These are phyloP conservation scores for Drosophila trichaetosa DNA, from an alignment of 2,888 invertebrate species.

Conservation along the genomic window DNA sequence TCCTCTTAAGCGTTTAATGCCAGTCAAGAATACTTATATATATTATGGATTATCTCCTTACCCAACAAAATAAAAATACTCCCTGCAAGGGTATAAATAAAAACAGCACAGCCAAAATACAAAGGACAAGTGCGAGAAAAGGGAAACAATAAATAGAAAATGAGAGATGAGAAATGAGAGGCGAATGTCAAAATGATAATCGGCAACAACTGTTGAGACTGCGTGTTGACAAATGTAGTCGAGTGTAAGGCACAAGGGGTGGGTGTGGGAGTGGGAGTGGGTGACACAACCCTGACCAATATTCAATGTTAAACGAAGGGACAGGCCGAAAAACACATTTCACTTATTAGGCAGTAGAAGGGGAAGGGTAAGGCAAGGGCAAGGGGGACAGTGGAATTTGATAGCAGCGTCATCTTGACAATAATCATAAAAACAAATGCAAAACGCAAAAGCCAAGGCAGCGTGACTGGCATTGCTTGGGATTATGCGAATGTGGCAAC, in stretches of 20 bases:
- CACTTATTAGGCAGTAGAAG: constrained; percentile 69
- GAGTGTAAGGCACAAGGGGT: constrained; percentile 16
- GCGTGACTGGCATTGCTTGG: constrained; percentile 28
- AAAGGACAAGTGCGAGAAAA: constrained; percentile 23
- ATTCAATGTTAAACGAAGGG: constrained; percentile 31
- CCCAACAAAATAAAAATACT: not conserved
- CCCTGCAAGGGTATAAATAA: not conserved
- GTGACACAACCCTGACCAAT: constrained; percentile 44
- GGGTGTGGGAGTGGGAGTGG: not conserved
- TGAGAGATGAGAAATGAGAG: constrained; percentile 37
- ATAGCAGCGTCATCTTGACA: constrained; percentile 64
- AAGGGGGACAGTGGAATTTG: not conserved
- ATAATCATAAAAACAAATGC: constrained; percentile 82
- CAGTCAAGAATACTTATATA: not conserved
- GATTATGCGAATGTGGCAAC: constrained; percentile 21
- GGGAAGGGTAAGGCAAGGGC: not conserved
- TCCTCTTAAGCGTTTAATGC: not conserved
- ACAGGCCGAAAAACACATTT: constrained; percentile 80
- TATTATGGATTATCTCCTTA: not conserved
- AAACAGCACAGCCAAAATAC: constrained; percentile 3
- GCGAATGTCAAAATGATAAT: constrained; percentile 81
- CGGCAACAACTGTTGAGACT: constrained; percentile 82
- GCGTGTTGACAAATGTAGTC: constrained; percentile 77
- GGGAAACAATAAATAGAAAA: constrained; percentile 22
- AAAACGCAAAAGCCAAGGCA: constrained; percentile 65